phyloP scores from a whole-genome alignment of 2,888 invertebrate species.

The Drosophila nr. perissopoda region DNA sequence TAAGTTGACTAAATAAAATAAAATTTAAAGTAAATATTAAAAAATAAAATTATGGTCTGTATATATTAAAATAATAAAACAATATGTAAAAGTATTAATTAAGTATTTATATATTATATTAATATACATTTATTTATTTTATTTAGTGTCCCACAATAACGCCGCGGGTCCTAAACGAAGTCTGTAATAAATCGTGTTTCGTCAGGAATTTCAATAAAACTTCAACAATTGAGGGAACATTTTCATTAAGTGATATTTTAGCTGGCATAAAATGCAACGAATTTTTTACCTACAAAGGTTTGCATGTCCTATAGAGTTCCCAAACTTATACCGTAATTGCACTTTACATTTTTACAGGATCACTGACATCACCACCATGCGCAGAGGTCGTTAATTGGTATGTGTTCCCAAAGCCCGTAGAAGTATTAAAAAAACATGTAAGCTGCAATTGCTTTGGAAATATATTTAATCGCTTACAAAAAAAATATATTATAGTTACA shows the following conservation, averaged over 20 bases:
- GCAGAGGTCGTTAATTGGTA: conserved; percentile 62
- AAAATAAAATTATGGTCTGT: too few relatives aligned
- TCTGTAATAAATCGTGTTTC: conserved; percentile 34
- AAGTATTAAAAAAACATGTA: conserved; percentile 47
- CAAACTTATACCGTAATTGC: background rate
- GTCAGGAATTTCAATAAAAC: conserved; percentile 24
- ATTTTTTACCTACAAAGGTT: conserved; percentile 63
- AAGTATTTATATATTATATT: too few relatives aligned
- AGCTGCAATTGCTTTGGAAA: background rate
- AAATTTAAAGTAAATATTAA: too few relatives aligned
- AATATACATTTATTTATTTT: background rate
- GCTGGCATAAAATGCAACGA: conserved; percentile 24
- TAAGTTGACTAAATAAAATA: too few relatives aligned
- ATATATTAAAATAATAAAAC: too few relatives aligned
- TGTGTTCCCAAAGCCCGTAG: conserved; percentile 56
- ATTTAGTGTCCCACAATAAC: conserved; percentile 1
- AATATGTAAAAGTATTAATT: too few relatives aligned
- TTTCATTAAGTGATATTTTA: conserved; percentile 49
- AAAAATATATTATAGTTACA: conserved; percentile 32
- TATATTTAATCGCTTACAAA: too few relatives aligned
- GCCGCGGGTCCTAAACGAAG: conserved; percentile 26
- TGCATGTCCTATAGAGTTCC: background rate
- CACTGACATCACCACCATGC: conserved; percentile 69
- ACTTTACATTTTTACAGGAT: conserved; percentile 43
- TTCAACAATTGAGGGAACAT: conserved; percentile 17